phyloP scores from a whole-genome alignment of 2,113 vertebrate species.

The cat (Felis catus) region F.catus_Fca126_mat1.0 CM031415.1:124356501-124357000 shows the following conservation, averaged over 20 bases:
- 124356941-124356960: background rate
- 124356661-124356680: background rate
- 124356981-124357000: background rate
- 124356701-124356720: background rate
- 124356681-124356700: background rate
- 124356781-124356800: background rate
- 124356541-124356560: background rate
- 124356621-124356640: background rate
- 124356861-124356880: background rate
- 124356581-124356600: background rate
- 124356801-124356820: conserved; percentile 17
- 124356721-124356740: background rate
- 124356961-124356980: background rate
- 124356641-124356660: background rate
- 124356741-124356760: background rate
- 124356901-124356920: background rate
- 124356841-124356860: background rate
- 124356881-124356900: background rate
- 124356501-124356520: background rate
- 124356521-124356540: background rate
- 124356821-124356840: background rate
- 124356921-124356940: background rate
- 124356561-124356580: background rate
- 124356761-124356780: background rate
- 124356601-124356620: background rate